Evolutionary conservation across 2,113 vertebrate species (phyloP), one percentile per base, ranked within the genome.

Genomic region (Pyrgilauda ruficollis): DNA sequence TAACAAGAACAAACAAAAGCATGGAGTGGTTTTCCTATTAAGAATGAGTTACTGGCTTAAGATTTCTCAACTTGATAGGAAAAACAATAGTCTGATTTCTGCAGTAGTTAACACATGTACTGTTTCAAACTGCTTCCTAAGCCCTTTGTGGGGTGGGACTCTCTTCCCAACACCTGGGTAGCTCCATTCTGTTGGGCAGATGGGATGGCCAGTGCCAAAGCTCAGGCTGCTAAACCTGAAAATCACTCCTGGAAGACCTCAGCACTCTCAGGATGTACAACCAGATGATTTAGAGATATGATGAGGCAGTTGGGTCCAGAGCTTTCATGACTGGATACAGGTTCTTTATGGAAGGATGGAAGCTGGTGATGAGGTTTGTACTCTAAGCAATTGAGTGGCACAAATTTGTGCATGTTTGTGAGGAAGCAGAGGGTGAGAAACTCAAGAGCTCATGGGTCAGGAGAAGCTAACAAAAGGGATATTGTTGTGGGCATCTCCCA

Each of bases 321-420:
- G 7, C 5, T 84, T 41, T 55, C 5, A 2, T 18, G 44, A 28
- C 13, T 69, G 52, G 41, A 64, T 39, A 31, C 20, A 43, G 5
- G 14, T 33, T 83, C 20, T 56, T 85, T 56, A 74, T 49, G 39
- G 68, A 86, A 79, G 35, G 22, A 9, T 50, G 41, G 76, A 13
- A 61, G 52, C 78, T 0, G 1, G 10, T 44, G 28, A 13, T 67
- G 47, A 44, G 22, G 31, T 62, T 61, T 79, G 80, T 59, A n/a
- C 15, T 75, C 24, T 44, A 11, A 70, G 37, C 41, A 79, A 43
- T 6, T 17, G 18, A 82, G 41, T 33, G 46, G 23, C 27, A 41
- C 0, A 1, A 56, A 77, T 27, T 22, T 1, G 3, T 33, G 31
- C 19, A 47, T 8, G 9, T 61, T 82, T 82, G 20, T 4, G 1